Conservation (phyloP, 2,113 vertebrate species). For the Apteryx mantelli region DNA sequence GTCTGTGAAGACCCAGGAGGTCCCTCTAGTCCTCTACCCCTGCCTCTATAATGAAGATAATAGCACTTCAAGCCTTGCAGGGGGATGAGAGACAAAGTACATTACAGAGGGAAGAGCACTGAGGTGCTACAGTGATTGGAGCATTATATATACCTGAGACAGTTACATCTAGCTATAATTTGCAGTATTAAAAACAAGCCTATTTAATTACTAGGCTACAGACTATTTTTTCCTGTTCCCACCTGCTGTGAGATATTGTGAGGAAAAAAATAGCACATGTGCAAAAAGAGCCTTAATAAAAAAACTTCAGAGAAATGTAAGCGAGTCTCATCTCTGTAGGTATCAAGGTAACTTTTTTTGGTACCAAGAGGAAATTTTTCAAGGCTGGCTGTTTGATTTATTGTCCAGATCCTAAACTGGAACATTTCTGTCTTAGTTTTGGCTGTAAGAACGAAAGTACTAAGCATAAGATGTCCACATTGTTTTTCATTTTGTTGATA, state of each 20-base stretch:
- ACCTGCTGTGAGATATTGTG: slow-evolving; percentile 28
- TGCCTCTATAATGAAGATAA: background rate
- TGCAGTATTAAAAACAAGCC: background rate
- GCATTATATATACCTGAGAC: background rate
- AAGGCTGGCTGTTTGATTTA: slow-evolving; percentile 37
- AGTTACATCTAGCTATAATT: background rate
- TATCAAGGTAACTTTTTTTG: background rate
- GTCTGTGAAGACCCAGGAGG: background rate
- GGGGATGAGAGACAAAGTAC: background rate
- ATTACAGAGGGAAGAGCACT: background rate
- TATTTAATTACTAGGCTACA: slow-evolving; percentile 51
- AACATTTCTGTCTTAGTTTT: slow-evolving; percentile 1
- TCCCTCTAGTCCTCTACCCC: background rate
- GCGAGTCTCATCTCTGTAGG: slow-evolving; percentile 3
- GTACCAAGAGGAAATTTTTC: background rate
- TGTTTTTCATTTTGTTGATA: slow-evolving; percentile 23
- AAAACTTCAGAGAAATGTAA: background rate
- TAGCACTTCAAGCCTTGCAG: background rate
- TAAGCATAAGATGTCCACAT: background rate
- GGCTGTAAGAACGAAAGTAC: slow-evolving; percentile 12
- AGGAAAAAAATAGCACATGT: slow-evolving; percentile 43
- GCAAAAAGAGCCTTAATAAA: slow-evolving; percentile 13
- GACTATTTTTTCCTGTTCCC: slow-evolving; percentile 44
- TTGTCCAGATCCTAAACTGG: background rate
- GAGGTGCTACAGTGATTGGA: background rate